Evolutionary conservation across 2,888 invertebrate genomes (phyloP), one percentile per base, ranked within the genome.

Genomic region (Brenthis daphne): DNA sequence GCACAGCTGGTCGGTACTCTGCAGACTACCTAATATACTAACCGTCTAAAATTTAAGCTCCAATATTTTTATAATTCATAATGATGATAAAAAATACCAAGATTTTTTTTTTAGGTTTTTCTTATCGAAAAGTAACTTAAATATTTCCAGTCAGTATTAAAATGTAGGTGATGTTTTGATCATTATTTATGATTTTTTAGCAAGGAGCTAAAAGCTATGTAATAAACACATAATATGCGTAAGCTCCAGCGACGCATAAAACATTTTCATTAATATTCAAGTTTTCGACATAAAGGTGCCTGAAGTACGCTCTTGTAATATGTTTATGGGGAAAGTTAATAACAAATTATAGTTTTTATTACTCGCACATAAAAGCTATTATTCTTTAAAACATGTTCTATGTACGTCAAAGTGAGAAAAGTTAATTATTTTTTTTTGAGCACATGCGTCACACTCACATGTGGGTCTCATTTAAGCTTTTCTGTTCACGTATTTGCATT

Each of bases 371-470:
- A 66, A 60, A 29, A 33, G 29, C 14, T 8, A 50, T 50, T 8
- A 20, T 67, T 56, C 54, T 16, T 20, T 60, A n/a, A 48, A 54
- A 14, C 8, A 1, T 5, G 13, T 6, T 54, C 14, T 54, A 29
- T 60, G 20, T 33, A 20, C 20, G 60, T 37, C 55, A 16, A 56
- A 57, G 47, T 60, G 24, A 61, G 20, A 55, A 69, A 69, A 69
- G 61, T 56, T 69, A 61, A 65, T 69, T 61, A 65, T 65, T 65
- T 68, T 68, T 68, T 68, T 58, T n/a, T 58, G 48, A 69, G 50
- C 69, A 69, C 13, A 51, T 61, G 65, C 55, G 29, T 57, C 56
- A 56, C 65, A 65, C 56, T 57, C 56, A 51, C 65, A 65, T 51
- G 50, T 65, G 65, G 43, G 64, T 57, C 6, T 16, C 47, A 20